These are phyloP conservation scores for Drosophila lini DNA, from an alignment of 1,140 invertebrate genomes.

Conservation along the genomic window DNA sequence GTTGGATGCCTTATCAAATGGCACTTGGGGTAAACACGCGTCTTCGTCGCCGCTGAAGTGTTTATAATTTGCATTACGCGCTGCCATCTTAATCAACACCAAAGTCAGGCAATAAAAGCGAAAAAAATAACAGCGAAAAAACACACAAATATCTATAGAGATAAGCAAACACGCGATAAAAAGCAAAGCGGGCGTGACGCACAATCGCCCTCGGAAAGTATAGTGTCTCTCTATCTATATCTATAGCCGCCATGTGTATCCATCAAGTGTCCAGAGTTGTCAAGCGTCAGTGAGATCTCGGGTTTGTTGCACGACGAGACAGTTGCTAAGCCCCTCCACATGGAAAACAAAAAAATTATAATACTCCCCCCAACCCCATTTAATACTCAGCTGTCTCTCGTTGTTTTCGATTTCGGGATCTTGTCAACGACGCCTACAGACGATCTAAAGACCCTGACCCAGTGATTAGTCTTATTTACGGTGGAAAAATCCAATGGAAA, in stretches of 20 bases:
- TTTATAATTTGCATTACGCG: constrained; percentile 72
- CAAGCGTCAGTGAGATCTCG: constrained; percentile 72
- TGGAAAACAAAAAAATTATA: constrained; percentile 5
- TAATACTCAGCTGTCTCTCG: constrained; percentile 80
- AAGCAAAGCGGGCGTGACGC: constrained; percentile 63
- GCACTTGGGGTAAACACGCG: constrained; percentile 56
- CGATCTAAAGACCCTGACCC: constrained; percentile 20
- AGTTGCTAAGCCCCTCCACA: constrained; percentile 60
- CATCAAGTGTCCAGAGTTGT: constrained; percentile 41
- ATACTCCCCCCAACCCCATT: constrained; percentile 21
- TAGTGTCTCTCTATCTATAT: constrained; percentile 18
- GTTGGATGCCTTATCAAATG: constrained; percentile 28
- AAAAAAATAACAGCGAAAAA: constrained; percentile 36
- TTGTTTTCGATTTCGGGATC: constrained; percentile 84
- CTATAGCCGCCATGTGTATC: constrained; percentile 29
- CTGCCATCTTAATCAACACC: constrained; percentile 55
- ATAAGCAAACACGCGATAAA: constrained; percentile 73
- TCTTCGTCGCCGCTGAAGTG: constrained; percentile 49
- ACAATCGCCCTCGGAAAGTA: constrained; percentile 32
- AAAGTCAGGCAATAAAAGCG: constrained; percentile 19
- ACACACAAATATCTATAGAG: constrained; percentile 51
- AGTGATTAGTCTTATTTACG: constrained; percentile 32
- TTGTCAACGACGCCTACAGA: constrained; percentile 62
- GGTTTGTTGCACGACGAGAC: constrained; percentile 82
- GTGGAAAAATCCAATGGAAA: constrained; percentile 11